Base-by-base conservation (phyloP, 2,888 invertebrate species). In the Timema podura region DNA sequence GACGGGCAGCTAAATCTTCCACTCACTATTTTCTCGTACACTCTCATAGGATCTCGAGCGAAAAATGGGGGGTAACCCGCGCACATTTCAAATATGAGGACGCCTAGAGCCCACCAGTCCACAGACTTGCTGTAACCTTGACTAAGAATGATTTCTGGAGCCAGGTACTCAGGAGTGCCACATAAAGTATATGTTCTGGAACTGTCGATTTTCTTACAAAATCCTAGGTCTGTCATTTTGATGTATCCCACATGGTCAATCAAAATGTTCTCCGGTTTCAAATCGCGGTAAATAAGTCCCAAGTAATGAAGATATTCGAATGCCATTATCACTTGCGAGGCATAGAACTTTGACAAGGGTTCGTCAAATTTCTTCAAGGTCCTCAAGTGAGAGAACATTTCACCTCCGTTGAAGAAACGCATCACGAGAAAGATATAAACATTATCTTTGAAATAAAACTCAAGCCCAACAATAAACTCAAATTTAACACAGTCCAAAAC, bases 91-190 rank as follows among this genome's bases (percentile, higher is more conserved):
- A 86, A 96, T 57, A 96, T 82, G 6, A 97, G 83, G 0, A 96
- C 88, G 0, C 94, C 98, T 74, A 95, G 89, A 0, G 96, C 91
- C 98, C 98, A 98, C 95, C 96, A 98, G 79, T 98, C 98, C 0
- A 96, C 97, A 0, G 95, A 92, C 76, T 89, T 90, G 66, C 94
- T 94, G 81, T 98, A 97, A 0, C 96, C 96, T 81, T 93, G 95
- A 72, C 91, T 91, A 75, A 95, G 85, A 75, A 97, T 95, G 9
- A 72, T 68, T 45, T 72, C 72, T 2, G 72, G 72, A 3, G 72
- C 72, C 6, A 72, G 61, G 48, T 72, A 72, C 48, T 72, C 70
- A 13, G 72, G 68, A 45, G 72, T 72, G 51, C 72, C 72, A 30
- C 72, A 72, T 6, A 70, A 46, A 0, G 72, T 72, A 65, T 68